phyloP scores from a whole-genome alignment of 1,140 invertebrate species.

The Chlorops oryzae region DNA sequence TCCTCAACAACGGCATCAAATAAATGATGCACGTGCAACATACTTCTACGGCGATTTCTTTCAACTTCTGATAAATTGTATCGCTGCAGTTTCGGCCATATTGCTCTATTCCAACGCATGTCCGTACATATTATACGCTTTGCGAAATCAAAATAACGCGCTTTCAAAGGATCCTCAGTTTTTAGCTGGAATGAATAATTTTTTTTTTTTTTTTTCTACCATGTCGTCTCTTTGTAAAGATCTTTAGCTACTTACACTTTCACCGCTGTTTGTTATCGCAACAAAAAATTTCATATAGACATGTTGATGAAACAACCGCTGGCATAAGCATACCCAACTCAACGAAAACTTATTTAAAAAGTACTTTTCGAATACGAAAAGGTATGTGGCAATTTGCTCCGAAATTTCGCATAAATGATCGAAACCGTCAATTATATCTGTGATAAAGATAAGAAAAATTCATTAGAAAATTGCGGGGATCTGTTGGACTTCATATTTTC shows the following conservation, averaged over 20 bases:
- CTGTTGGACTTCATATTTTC: too few relatives aligned
- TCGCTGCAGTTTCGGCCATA: constrained; percentile 42
- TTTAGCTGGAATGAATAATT: constrained; percentile 31
- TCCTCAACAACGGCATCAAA: constrained; percentile 44
- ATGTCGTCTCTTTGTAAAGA: too few relatives aligned
- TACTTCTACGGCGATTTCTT: constrained; percentile 34
- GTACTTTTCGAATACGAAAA: constrained; percentile 46
- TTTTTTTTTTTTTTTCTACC: too few relatives aligned
- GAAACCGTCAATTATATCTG: constrained; percentile 45
- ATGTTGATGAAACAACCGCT: constrained; percentile 45
- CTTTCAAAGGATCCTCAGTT: constrained; percentile 32
- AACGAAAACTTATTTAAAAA: constrained; percentile 44
- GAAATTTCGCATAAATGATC: constrained; percentile 42
- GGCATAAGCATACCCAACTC: constrained; percentile 43
- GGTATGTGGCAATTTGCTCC: constrained; percentile 37
- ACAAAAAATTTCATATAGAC: constrained; percentile 40
- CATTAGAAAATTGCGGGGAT: too few relatives aligned
- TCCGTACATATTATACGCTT: too few relatives aligned
- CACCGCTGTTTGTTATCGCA: too few relatives aligned
- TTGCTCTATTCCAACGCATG: constrained; percentile 39
- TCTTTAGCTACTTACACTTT: too few relatives aligned
- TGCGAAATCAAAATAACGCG: too few relatives aligned
- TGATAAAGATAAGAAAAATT: constrained; percentile 14
- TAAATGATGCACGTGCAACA: constrained; percentile 43
- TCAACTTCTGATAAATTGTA: constrained; percentile 43